Conservation (phyloP, 2,888 invertebrate species). For the Drosophila affinis region DNA sequence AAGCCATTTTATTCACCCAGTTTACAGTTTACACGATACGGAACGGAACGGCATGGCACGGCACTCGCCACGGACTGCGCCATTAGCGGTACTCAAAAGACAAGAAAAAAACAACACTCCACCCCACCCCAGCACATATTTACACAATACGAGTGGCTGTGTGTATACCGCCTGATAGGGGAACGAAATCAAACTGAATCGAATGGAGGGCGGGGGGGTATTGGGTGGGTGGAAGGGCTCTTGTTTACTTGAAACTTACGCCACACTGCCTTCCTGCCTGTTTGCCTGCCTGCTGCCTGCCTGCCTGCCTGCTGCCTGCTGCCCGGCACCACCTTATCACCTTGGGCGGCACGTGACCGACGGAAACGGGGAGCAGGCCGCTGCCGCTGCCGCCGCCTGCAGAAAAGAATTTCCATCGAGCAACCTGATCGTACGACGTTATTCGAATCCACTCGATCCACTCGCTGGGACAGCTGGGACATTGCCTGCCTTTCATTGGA, state of each 20-base stretch:
- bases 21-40: conserved; percentile 38
- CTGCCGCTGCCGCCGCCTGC: not conserved
- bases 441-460: conserved; percentile 17
- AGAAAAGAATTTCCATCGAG: conserved; percentile 27
- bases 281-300: too few species aligned
- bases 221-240: not conserved
- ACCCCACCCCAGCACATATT: conserved; percentile 15
- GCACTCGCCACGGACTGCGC: conserved; percentile 19
- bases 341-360: conserved; percentile 47
- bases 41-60: not conserved
- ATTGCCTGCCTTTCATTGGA: conserved; percentile 18
- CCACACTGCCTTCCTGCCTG: not conserved
- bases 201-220: not conserved
- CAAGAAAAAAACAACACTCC: conserved; percentile 2
- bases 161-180: conserved; percentile 32
- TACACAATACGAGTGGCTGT: conserved; percentile 23
- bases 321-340: conserved; percentile 38
- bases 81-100: conserved; percentile 24
- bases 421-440: conserved; percentile 38
- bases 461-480: not conserved
- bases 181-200: conserved; percentile 7
- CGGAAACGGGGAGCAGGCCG: conserved; percentile 8
- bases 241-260: conserved; percentile 21
- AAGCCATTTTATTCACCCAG: conserved; percentile 36
- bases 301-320: too few species aligned